A percentile compares a stretch with the other conserved stretches of the same genome.
phyloP scores from a whole-genome alignment of 1,140 invertebrate genomes.

The Drosophila erecta region DNA sequence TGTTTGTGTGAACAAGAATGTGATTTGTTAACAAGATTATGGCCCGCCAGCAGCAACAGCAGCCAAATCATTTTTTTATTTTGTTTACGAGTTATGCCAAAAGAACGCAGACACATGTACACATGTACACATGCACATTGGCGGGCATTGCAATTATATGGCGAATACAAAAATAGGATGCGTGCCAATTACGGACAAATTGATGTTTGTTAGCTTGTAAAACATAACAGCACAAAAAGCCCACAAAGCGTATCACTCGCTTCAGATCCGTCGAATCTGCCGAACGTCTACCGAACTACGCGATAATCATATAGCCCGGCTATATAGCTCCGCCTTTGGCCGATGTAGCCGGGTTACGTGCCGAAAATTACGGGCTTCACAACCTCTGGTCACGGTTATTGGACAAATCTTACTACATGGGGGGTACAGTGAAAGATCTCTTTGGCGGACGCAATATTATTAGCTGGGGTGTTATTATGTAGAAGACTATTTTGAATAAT shows the following conservation, averaged over 20 bases:
- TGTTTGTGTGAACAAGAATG: slow-evolving; percentile 84
- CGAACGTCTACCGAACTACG: slow-evolving; percentile 43
- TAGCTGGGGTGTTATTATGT: too few species aligned
- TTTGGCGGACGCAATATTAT: too few species aligned
- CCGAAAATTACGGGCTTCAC: slow-evolving; percentile 53
- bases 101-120: slow-evolving; percentile 46
- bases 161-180: slow-evolving; percentile 63
- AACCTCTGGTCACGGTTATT: slow-evolving; percentile 56
- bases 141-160: slow-evolving; percentile 47
- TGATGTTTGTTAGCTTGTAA: slow-evolving; percentile 65
- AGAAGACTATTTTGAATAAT: too few species aligned
- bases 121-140: slow-evolving; percentile 26
- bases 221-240: slow-evolving; percentile 70
- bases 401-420: slow-evolving; percentile 24
- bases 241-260: slow-evolving; percentile 59
- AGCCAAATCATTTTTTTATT: slow-evolving; percentile 32
- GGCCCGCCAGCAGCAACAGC: slow-evolving; percentile 34
- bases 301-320: slow-evolving; percentile 59
- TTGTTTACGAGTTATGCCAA: slow-evolving; percentile 49
- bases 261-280: slow-evolving; percentile 9
- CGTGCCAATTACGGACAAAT: slow-evolving; percentile 73
- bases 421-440: slow-evolving; percentile 5
- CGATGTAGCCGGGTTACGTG: slow-evolving; percentile 45
- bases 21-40: slow-evolving; percentile 84
- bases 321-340: slow-evolving; percentile 9